Percentiles rank a stretch among this genome's conserved stretches.
Evolutionary conservation across 2,888 invertebrate genomes (phyloP).

Genomic region (Chymomyza amoena): DNA sequence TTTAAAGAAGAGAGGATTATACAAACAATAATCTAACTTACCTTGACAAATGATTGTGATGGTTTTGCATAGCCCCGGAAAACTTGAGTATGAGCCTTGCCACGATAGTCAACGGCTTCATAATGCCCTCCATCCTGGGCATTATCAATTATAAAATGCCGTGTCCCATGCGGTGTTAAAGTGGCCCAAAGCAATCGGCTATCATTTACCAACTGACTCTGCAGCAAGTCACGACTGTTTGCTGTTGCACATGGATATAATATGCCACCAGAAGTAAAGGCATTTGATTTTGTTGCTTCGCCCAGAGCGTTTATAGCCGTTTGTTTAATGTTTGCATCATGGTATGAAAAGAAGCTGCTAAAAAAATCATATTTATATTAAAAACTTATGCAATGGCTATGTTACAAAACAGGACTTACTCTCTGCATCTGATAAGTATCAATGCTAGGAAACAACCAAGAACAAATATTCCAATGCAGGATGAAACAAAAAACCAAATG

Average conservation of each 20-base stretch:
- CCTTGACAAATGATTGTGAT: slow-evolving; percentile 74
- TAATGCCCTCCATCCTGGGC: slow-evolving; percentile 85
- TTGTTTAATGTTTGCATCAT: slow-evolving; percentile 79
- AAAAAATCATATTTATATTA: slow-evolving; percentile 38
- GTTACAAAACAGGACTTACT: slow-evolving; percentile 80
- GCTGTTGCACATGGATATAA: slow-evolving; percentile 81
- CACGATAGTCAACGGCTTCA: slow-evolving; percentile 83
- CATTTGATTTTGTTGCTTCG: slow-evolving; percentile 79
- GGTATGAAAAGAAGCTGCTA: slow-evolving; percentile 77
- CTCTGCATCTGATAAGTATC: slow-evolving; percentile 89
- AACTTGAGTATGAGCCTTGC: slow-evolving; percentile 69
- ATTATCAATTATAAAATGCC: slow-evolving; percentile 83
- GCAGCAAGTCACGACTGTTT: slow-evolving; percentile 79
- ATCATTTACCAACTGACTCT: slow-evolving; percentile 81
- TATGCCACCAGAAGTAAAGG: slow-evolving; percentile 80
- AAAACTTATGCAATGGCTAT: background rate
- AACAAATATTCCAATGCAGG: slow-evolving; percentile 88
- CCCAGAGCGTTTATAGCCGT: slow-evolving; percentile 81
- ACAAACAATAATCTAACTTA: slow-evolving; percentile 31
- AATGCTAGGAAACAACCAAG: slow-evolving; percentile 88
- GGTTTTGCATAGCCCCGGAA: slow-evolving; percentile 75
- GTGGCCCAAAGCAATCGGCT: slow-evolving; percentile 90
- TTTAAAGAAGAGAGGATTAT: background rate
- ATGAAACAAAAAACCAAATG: slow-evolving; percentile 90
- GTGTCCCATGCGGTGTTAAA: slow-evolving; percentile 88